phyloP scores from a whole-genome alignment of 2,797 vertebrate species.

The Cichlasoma orientale region DNA sequence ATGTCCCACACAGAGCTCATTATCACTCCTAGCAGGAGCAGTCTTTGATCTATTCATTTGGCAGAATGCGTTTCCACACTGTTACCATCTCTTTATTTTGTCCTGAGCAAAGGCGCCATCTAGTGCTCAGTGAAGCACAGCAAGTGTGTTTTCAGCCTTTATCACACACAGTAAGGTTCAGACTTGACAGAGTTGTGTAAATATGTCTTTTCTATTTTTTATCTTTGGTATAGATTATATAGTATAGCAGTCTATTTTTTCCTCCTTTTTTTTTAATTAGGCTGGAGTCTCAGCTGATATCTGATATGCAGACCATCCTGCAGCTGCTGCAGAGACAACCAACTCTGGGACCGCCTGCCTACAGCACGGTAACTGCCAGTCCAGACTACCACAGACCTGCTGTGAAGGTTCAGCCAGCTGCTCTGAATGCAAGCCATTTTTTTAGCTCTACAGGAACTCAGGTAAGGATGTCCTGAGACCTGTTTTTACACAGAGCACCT shows the following conservation, averaged over 20 bases:
- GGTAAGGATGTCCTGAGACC: conserved; percentile 41
- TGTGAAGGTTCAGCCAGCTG: conserved; percentile 79
- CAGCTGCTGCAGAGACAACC: conserved; percentile 94
- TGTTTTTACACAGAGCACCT: background rate
- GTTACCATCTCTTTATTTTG: conserved; percentile 12
- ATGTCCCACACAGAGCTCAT: conserved; percentile 70
- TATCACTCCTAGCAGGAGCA: conserved; percentile 59
- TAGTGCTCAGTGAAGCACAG: conserved; percentile 53
- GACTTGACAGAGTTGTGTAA: background rate
- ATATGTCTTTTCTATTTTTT: background rate
- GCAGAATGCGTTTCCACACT: conserved; percentile 27
- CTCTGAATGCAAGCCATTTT: conserved; percentile 83
- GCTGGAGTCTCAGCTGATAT: conserved; percentile 95
- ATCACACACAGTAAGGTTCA: background rate
- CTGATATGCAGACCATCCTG: conserved; percentile 95
- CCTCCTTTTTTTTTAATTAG: conserved; percentile 70
- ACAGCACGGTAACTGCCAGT: conserved; percentile 90
- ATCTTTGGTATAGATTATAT: background rate
- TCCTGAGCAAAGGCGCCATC: conserved; percentile 62
- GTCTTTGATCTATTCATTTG: conserved; percentile 48
- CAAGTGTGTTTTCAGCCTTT: conserved; percentile 7
- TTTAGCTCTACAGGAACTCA: conserved; percentile 83
- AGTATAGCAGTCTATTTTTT: conserved; percentile 2
- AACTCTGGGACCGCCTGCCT: conserved; percentile 90
- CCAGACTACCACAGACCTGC: conserved; percentile 85